Evolutionary conservation across 2,797 vertebrate species (phyloP).

Genomic region (Sphaeramia orbicularis): DNA sequence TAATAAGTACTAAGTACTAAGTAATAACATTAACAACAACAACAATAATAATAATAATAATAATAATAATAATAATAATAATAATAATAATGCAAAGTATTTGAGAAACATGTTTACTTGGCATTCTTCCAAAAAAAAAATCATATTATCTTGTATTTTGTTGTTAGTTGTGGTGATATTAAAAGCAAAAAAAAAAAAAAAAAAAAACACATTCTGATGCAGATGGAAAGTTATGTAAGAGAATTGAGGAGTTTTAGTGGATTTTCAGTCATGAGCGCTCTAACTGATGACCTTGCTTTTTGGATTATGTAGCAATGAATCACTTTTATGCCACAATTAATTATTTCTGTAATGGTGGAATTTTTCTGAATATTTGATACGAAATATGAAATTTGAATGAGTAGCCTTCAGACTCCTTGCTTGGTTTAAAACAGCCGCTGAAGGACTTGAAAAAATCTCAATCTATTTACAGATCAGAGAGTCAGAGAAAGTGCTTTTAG

Average conservation of each 20-base stretch:
- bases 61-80: no score
- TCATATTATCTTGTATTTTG: background rate
- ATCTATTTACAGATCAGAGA: conserved; percentile 8
- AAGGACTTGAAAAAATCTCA: background rate
- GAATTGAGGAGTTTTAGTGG: background rate
- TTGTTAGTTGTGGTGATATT: conserved; percentile 1
- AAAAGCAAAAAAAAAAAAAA: no score
- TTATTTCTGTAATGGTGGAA: conserved; percentile 6
- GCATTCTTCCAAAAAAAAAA: no score
- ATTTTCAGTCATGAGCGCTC: background rate
- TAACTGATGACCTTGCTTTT: conserved; percentile 8
- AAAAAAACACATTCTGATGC: no score
- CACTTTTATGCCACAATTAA: conserved; percentile 10
- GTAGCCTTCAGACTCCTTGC: conserved; percentile 17
- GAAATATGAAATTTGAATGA: conserved; percentile 11
- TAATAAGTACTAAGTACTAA: no score
- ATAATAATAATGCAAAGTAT: no score
- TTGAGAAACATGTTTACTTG: no score
- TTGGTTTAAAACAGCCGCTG: background rate
- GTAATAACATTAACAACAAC: no score
- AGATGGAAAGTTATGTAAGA: background rate
- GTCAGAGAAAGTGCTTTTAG: conserved; percentile 5
- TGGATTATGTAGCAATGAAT: background rate
- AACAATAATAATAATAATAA: no score
- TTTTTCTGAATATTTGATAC: conserved; percentile 32